Evolutionary conservation across 2,888 invertebrate genomes (phyloP).

Genomic region (Mythimna albipuncta): DNA sequence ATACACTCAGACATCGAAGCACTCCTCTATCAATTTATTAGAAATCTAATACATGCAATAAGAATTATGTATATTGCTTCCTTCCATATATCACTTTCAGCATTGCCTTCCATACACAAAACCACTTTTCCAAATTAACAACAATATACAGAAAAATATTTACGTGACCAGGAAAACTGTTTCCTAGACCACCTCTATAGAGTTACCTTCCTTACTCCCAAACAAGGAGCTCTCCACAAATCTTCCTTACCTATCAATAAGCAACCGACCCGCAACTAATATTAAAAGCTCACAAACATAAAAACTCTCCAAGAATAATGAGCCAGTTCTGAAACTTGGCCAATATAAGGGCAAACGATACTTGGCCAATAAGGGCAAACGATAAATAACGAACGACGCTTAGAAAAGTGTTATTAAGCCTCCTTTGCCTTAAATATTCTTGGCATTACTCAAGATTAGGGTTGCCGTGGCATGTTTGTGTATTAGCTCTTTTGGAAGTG

Average conservation of each 20-base stretch:
- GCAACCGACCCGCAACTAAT: constrained; percentile 50
- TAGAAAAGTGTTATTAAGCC: constrained; percentile 67
- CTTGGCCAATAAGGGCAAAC: constrained; percentile 50
- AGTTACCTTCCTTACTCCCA: neutral
- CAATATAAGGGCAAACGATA: constrained; percentile 53
- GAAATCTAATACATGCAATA: too few relatives aligned
- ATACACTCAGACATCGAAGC: too few relatives aligned
- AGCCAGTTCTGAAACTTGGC: constrained; percentile 52
- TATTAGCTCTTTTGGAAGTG: constrained; percentile 3
- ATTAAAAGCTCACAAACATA: constrained; percentile 62
- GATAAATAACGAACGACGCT: constrained; percentile 66
- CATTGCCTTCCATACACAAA: neutral
- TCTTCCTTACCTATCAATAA: constrained; percentile 52
- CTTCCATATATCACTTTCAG: neutral
- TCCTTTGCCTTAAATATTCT: constrained; percentile 66
- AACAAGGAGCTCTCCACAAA: constrained; percentile 18
- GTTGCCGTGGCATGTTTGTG: constrained; percentile 48
- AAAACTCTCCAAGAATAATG: constrained; percentile 65
- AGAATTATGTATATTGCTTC: neutral
- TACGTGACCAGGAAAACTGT: constrained; percentile 14
- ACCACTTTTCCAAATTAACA: constrained; percentile 6
- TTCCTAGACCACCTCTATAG: too few relatives aligned
- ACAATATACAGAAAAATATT: constrained; percentile 6
- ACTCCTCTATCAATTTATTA: too few relatives aligned
- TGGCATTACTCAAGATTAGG: constrained; percentile 63